Evolutionary conservation across 2,113 vertebrate species (phyloP).

Genomic region (Zootoca vivipara): DNA sequence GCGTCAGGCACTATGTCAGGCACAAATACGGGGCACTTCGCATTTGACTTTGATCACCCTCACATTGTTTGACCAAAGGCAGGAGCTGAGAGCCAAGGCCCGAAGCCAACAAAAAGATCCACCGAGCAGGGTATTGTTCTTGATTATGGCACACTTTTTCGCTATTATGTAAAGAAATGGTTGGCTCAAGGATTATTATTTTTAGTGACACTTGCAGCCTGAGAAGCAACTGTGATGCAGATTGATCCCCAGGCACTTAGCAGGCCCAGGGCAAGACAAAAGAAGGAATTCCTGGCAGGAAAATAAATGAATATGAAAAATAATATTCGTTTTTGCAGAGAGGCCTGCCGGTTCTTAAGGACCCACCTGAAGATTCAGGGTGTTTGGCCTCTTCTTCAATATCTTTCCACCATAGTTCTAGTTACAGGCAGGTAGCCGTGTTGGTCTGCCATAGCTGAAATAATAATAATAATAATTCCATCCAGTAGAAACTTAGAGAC

Average conservation of each 20-base stretch:
- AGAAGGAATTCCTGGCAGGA: background rate
- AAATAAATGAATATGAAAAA: too few species aligned
- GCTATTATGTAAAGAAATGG: background rate
- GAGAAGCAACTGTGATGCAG: background rate
- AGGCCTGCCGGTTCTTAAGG: background rate
- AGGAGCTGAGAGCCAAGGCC: conserved; percentile 53
- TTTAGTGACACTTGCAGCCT: conserved; percentile 61
- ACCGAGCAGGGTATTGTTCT: conserved; percentile 40
- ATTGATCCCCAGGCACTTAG: background rate
- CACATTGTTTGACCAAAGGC: conserved; percentile 65
- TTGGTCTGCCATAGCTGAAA: too few species aligned
- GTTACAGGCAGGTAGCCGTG: too few species aligned
- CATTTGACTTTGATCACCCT: conserved; percentile 51
- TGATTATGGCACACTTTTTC: background rate
- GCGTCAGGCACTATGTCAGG: background rate
- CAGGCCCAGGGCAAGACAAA: background rate
- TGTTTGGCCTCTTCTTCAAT: background rate
- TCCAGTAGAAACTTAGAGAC: too few species aligned
- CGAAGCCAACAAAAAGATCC: conserved; percentile 40
- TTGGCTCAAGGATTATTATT: conserved; percentile 27
- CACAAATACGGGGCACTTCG: background rate
- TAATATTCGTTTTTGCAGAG: background rate
- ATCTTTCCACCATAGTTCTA: too few species aligned
- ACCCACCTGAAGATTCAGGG: background rate
- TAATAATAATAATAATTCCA: too few species aligned